Conservation (phyloP, 2,113 vertebrate genomes). For the Leiothrix lutea region DNA sequence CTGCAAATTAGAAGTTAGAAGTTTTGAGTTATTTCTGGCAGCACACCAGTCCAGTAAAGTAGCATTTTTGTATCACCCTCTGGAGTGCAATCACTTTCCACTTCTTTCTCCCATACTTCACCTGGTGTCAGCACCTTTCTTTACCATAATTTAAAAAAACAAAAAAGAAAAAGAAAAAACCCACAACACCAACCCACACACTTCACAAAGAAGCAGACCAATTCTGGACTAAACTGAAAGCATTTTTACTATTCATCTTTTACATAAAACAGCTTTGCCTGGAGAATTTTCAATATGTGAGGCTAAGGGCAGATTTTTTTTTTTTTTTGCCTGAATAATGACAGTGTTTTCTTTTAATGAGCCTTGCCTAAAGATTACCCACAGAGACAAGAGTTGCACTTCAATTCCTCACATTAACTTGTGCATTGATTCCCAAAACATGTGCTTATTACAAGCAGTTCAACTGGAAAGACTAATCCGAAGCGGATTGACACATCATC, state of each 20-base stretch:
- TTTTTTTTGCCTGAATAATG: neutral
- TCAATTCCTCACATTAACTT: neutral
- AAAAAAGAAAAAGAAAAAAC: neutral
- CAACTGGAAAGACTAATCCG: neutral
- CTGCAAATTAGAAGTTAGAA: neutral
- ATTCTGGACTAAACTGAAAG: neutral
- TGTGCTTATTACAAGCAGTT: neutral
- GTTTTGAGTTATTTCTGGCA: constrained; percentile 1
- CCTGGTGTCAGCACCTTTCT: neutral
- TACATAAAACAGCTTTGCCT: neutral
- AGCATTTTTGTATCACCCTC: neutral
- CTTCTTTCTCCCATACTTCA: neutral
- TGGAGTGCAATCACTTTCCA: neutral
- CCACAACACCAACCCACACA: neutral
- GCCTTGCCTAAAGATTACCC: neutral
- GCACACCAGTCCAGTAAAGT: neutral
- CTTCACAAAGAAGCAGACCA: neutral
- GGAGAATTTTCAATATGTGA: neutral
- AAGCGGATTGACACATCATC: neutral
- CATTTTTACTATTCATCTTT: neutral
- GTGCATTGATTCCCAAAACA: neutral
- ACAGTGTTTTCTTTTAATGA: neutral
- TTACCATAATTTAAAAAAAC: neutral
- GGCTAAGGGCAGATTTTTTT: neutral
- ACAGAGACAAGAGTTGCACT: neutral